Conservation (phyloP, 2,888 invertebrate species). For the Tanypteryx hageni region DNA sequence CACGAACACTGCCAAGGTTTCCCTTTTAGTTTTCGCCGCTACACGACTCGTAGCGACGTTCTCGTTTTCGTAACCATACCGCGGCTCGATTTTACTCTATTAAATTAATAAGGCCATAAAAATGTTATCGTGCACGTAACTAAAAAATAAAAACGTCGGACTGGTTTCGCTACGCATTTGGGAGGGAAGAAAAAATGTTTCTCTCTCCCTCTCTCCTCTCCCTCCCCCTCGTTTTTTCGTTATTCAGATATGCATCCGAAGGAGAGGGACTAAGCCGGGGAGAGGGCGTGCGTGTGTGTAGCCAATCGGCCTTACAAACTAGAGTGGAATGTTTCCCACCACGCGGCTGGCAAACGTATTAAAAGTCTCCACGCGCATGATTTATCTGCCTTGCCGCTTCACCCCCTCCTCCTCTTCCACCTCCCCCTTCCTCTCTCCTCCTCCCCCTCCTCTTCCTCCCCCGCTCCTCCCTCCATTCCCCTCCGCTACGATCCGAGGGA, state of each 20-base stretch:
- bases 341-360: constrained; percentile 35
- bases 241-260: constrained; percentile 2
- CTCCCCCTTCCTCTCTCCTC: background rate
- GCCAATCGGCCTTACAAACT: constrained; percentile 35
- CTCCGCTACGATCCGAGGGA: background rate
- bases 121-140: constrained; percentile 1
- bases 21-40: background rate
- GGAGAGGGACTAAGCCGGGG: background rate
- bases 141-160: background rate
- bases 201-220: background rate
- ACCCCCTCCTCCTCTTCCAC: too few relatives aligned
- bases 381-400: background rate
- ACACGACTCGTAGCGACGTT: background rate
- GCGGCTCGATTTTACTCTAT: constrained; percentile 11
- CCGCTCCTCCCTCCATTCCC: background rate
- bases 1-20: background rate
- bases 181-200: background rate
- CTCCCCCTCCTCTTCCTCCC: background rate
- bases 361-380: background rate
- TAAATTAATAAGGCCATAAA: constrained; percentile 32
- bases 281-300: background rate
- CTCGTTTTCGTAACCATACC: constrained; percentile 20
- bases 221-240: constrained; percentile 1
- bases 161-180: background rate
- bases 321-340: constrained; percentile 30